Base-by-base conservation (phyloP, 1,140 invertebrate genomes). In the Holcopasites calliopsidis region DNA sequence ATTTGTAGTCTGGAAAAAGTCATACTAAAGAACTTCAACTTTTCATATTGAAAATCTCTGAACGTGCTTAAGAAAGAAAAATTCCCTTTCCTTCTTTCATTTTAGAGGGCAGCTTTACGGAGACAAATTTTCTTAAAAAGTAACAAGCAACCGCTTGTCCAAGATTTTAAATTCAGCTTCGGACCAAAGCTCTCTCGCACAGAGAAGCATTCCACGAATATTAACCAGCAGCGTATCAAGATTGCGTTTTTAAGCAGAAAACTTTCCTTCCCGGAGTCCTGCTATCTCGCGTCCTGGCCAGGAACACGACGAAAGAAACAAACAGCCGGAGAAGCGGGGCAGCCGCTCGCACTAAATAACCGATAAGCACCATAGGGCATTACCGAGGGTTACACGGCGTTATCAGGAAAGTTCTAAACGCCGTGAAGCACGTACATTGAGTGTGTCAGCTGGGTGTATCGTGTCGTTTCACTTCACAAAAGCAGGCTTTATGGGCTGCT, bases 341-440 rank as follows among this genome's bases (percentile, higher is more conserved):
- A 35, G 28, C 28, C 47, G 38, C 26, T 54, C 13, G 49, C 71
- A 33, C 38, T 74, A 74, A 74, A 74, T 65, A 74, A 74, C 61
- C 71, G 71, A 74, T 66, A 66, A 66, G 71, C 71, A 55, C 38
- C 49, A 21, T n/a, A n/a, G 31, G 50, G 35, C 50, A 74, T 74
- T 74, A 66, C 31, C 10, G 38, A 7, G 35, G 69, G 69, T 72
- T 62, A 72, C 58, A 26, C 49, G 50, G 21, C n/a, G 61, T 74
- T 74, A 74, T 74, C 71, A 44, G 38, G 71, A 55, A 74, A 74
- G 71, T 74, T 74, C 71, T 44, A 35, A 74, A 74, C 50, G 50
- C 47, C 57, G 23, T 50, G 50, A 66, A 65, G 61, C 71, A 74
- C 61, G 49, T 13, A 38, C 50, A 65, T 66, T 65, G 66, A 65